Percentiles rank a stretch among this genome's conserved stretches.
Evolutionary conservation across 2,888 invertebrate genomes (phyloP).

Genomic region (Colostygia pectinataria): DNA sequence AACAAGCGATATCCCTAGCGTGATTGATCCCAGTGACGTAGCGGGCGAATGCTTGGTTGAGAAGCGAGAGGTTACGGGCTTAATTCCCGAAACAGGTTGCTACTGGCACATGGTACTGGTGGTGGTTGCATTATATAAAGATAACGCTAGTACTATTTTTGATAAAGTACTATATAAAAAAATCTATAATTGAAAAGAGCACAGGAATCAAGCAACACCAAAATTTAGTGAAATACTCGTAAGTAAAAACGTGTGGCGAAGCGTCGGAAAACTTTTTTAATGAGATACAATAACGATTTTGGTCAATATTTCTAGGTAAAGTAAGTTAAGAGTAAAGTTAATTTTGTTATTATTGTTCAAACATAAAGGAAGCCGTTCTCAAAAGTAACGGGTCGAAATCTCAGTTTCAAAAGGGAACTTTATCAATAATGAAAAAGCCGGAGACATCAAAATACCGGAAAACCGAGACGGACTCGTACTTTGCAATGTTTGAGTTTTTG

Average conservation of each 20-base stretch:
- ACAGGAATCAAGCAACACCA: not conserved
- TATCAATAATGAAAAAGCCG: conserved; percentile 13
- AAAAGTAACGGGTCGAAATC: not conserved
- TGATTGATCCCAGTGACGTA: no score
- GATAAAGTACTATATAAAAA: no score
- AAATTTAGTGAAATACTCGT: no score
- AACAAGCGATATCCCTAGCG: no score
- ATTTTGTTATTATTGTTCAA: not conserved
- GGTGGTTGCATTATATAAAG: no score
- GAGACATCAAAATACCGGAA: conserved; percentile 12
- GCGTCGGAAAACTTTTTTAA: not conserved
- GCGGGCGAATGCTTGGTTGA: no score
- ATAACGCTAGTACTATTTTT: no score
- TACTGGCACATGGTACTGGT: no score
- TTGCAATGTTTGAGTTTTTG: not conserved
- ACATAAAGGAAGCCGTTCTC: not conserved
- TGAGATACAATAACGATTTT: not conserved
- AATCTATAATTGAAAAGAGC: conserved; percentile 14
- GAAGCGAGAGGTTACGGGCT: no score
- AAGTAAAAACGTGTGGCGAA: not conserved
- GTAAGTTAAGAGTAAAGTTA: not conserved
- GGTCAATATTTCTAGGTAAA: not conserved
- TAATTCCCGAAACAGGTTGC: no score
- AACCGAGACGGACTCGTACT: not conserved
- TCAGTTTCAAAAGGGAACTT: conserved; percentile 6